phyloP scores from a whole-genome alignment of 2,888 invertebrate species.

The Drosophila paracracens region DNA sequence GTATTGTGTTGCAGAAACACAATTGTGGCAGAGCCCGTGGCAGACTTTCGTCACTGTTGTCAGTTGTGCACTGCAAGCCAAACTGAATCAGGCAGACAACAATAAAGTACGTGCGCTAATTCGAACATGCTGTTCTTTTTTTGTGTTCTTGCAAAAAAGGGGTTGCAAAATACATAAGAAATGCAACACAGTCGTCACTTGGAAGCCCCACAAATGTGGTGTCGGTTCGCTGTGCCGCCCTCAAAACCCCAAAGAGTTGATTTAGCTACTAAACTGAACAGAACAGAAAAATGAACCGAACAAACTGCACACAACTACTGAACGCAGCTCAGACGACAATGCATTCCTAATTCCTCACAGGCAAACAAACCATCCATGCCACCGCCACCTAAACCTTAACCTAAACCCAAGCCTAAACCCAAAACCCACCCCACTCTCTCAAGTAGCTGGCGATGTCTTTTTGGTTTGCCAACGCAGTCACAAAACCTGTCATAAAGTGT shows the following conservation, averaged over 20 bases:
- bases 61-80: conserved; percentile 67
- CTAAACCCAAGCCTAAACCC: neutral
- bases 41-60: conserved; percentile 67
- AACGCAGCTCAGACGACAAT: conserved; percentile 62
- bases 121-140: conserved; percentile 25
- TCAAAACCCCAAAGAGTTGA: conserved; percentile 62
- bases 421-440: conserved; percentile 6
- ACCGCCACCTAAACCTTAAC: neutral
- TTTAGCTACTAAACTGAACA: conserved; percentile 50
- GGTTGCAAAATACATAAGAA: conserved; percentile 16
- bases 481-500: conserved; percentile 70
- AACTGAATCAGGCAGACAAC: conserved; percentile 59
- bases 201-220: conserved; percentile 51
- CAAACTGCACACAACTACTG: conserved; percentile 26
- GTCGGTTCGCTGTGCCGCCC: conserved; percentile 28
- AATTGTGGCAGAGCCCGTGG: conserved; percentile 23
- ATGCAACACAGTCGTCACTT: conserved; percentile 26
- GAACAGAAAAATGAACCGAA: conserved; percentile 33
- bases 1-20: conserved; percentile 32
- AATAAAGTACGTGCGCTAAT: conserved; percentile 50
- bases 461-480: conserved; percentile 45
- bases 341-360: conserved; percentile 71
- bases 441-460: conserved; percentile 30
- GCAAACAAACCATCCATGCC: conserved; percentile 15
- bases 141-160: conserved; percentile 34